Evolutionary conservation across 64 coral and sea anemone genomes (phyloP).

Genomic region (Montipora foliosa): DNA sequence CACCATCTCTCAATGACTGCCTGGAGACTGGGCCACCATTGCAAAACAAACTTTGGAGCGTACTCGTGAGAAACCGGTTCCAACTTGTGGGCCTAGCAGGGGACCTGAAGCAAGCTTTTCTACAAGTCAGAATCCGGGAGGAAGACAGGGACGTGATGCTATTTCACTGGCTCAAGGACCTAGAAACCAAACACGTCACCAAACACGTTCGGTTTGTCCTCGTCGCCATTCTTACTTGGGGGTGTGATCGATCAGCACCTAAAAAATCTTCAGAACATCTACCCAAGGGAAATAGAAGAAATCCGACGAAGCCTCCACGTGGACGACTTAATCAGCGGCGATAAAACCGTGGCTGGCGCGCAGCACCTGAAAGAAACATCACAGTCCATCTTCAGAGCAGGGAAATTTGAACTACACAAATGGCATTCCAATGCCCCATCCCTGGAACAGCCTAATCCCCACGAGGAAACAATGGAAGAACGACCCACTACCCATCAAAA

Average conservation of each 20-base stretch:
- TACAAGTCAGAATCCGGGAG: constrained; percentile 1
- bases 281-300: constrained; percentile 40
- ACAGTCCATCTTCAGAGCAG: constrained; percentile 61
- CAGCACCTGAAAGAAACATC: constrained; percentile 32
- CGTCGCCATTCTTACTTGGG: constrained; percentile 56
- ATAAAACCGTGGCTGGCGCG: constrained; percentile 23
- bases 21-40: background rate
- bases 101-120: background rate
- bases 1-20: constrained; percentile 40
- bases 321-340: constrained; percentile 55
- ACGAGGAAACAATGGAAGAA: constrained; percentile 8
- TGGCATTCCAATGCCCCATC: constrained; percentile 52
- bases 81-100: constrained; percentile 18
- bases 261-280: constrained; percentile 41
- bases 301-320: constrained; percentile 67
- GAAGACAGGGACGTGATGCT: constrained; percentile 4
- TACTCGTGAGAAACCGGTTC: constrained; percentile 11
- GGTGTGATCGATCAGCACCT: constrained; percentile 61
- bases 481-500: background rate
- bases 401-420: constrained; percentile 60
- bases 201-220: constrained; percentile 58
- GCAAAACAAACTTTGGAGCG: constrained; percentile 22
- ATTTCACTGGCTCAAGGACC: constrained; percentile 13
- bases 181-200: background rate
- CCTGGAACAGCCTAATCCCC: constrained; percentile 27